phyloP scores from a whole-genome alignment of 2,797 vertebrate species.

The Sphaeramia orbicularis region DNA sequence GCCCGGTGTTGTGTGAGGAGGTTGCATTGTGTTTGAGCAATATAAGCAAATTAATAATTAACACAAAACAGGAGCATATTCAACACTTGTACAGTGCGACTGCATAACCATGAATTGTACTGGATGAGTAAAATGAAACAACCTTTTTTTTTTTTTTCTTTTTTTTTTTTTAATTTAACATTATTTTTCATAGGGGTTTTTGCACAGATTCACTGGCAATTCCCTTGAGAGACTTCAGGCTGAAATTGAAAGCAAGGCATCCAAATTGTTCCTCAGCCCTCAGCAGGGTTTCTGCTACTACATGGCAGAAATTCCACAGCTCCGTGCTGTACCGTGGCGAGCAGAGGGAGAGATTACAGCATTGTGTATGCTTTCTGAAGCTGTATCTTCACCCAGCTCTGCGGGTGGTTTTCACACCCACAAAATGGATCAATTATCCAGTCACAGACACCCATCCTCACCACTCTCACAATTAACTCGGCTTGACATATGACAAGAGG shows the following conservation, averaged over 20 bases:
- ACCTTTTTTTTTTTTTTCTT: too few relatives aligned
- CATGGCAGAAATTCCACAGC: constrained; percentile 56
- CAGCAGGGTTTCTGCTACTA: constrained; percentile 59
- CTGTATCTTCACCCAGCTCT: constrained; percentile 63
- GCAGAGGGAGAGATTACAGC: constrained; percentile 62
- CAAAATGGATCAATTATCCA: constrained; percentile 79
- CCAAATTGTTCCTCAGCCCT: constrained; percentile 68
- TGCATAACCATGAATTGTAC: constrained; percentile 10
- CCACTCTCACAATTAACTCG: constrained; percentile 69
- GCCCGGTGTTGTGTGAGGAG: constrained; percentile 13
- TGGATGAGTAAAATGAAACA: constrained; percentile 13
- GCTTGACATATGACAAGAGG: constrained; percentile 57
- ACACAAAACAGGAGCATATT: constrained; percentile 13
- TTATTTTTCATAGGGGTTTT: constrained; percentile 5
- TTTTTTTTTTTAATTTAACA: constrained; percentile 2
- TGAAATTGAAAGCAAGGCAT: constrained; percentile 66
- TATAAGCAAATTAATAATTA: constrained; percentile 40
- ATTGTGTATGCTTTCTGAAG: constrained; percentile 59
- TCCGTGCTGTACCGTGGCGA: constrained; percentile 15
- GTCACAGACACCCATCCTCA: constrained; percentile 60
- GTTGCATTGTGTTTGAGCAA: constrained; percentile 40
- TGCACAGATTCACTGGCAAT: constrained; percentile 33
- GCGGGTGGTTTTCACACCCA: constrained; percentile 70
- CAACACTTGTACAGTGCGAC: constrained; percentile 6
- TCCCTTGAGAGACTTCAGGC: constrained; percentile 37